Evolutionary conservation across 2,888 invertebrate species (phyloP).

Genomic region (Eudasyphora cyanicolor): DNA sequence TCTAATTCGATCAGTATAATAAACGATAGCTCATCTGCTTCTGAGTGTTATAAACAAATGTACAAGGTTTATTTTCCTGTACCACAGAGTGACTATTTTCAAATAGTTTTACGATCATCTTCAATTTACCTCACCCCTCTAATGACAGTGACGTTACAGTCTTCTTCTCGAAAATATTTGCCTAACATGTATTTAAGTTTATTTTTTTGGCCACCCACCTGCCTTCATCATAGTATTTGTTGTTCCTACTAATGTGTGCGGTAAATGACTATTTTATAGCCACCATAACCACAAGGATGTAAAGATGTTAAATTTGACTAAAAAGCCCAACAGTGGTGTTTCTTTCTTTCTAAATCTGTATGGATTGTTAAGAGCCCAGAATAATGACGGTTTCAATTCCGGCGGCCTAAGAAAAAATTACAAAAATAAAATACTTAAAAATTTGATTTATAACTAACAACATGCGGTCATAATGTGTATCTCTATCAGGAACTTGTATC

Average conservation of each 20-base stretch:
- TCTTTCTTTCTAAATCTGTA: background rate
- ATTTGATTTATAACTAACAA: conserved; percentile 51
- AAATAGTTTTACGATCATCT: too few species aligned
- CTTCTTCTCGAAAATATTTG: too few species aligned
- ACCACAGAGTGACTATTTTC: too few species aligned
- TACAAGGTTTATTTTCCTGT: too few species aligned
- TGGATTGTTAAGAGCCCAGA: background rate
- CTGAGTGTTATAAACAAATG: too few species aligned
- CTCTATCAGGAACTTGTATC: background rate
- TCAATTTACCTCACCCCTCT: too few species aligned
- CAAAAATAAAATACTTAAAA: background rate
- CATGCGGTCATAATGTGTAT: conserved; percentile 12
- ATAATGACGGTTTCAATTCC: background rate
- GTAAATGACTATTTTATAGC: background rate
- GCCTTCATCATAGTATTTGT: background rate
- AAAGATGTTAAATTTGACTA: too few species aligned
- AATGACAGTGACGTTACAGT: too few species aligned
- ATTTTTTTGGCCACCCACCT: background rate
- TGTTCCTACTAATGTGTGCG: background rate
- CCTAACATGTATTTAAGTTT: background rate
- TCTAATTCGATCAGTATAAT: too few species aligned
- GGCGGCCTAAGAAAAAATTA: too few species aligned
- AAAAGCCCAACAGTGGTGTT: background rate
- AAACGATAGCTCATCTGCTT: too few species aligned
- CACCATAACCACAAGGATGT: background rate